A percentile compares a stretch with the other conserved stretches of the same genome.
phyloP scores from a whole-genome alignment of 1,140 invertebrate species.

The Eulimnadia texana region DNA sequence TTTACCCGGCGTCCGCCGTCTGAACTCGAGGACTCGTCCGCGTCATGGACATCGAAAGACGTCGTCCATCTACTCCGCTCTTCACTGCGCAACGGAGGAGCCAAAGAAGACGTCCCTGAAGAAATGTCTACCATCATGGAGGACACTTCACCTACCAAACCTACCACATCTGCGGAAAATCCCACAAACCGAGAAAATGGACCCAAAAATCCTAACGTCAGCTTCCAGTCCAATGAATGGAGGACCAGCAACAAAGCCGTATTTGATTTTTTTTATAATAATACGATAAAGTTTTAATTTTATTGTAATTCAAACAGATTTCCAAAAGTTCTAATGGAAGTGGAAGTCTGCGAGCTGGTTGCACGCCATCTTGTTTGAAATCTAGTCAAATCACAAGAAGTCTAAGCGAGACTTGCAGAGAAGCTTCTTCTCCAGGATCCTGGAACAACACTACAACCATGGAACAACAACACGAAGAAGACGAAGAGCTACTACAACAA shows the following conservation, averaged over 20 bases:
- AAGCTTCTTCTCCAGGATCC: neutral
- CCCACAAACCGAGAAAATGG: neutral
- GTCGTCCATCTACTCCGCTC: neutral
- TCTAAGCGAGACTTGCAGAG: conserved; percentile 6
- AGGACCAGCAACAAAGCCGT: neutral
- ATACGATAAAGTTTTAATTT: neutral
- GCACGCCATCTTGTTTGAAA: conserved; percentile 9
- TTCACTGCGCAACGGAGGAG: neutral
- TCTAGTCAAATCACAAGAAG: conserved; percentile 10
- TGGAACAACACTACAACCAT: neutral
- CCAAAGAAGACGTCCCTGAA: neutral
- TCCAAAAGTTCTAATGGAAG: neutral
- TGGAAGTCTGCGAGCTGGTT: conserved; percentile 12
- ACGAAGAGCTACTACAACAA: neutral
- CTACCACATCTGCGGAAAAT: neutral
- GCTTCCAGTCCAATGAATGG: neutral
- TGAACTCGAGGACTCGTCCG: neutral
- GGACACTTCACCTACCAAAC: neutral
- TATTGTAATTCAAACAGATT: neutral
- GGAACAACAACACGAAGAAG: neutral
- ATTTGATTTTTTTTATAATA: no score
- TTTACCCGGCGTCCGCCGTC: neutral
- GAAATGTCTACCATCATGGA: conserved; percentile 6
- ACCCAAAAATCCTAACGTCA: neutral
- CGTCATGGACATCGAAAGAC: neutral